Conservation (phyloP, 1,140 invertebrate genomes). For the Cydia strobilella region DNA sequence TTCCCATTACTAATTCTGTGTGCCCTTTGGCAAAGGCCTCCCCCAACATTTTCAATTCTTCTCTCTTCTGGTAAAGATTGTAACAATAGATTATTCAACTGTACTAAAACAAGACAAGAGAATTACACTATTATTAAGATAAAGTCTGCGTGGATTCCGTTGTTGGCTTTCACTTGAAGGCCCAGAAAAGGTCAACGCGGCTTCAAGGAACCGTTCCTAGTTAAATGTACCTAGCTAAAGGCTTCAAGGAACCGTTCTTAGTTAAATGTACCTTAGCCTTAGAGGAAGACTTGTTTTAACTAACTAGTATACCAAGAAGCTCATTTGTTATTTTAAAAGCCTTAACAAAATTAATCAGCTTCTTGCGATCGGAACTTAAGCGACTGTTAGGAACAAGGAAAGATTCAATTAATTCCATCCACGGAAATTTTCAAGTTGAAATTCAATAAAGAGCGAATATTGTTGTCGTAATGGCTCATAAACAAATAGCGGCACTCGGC, state of each 20-base stretch:
- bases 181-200: neutral
- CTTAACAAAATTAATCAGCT: conserved; percentile 52
- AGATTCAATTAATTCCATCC: conserved; percentile 57
- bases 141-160: neutral
- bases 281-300: conserved; percentile 5
- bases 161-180: neutral
- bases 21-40: no score
- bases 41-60: no score
- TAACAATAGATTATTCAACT: neutral
- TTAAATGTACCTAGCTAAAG: neutral
- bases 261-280: neutral
- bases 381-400: conserved; percentile 46
- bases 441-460: conserved; percentile 61
- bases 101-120: neutral
- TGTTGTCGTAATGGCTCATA: conserved; percentile 57
- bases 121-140: neutral
- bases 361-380: conserved; percentile 38
- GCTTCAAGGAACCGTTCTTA: neutral
- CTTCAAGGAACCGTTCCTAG: neutral
- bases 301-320: conserved; percentile 11
- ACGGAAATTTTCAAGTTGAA: conserved; percentile 57
- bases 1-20: no score
- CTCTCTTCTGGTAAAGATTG: no score
- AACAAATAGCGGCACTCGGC: conserved; percentile 57
- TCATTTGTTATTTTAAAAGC: conserved; percentile 51